Evolutionary conservation across 1,140 invertebrate species (phyloP).

Genomic region (Octopus bimaculoides): DNA sequence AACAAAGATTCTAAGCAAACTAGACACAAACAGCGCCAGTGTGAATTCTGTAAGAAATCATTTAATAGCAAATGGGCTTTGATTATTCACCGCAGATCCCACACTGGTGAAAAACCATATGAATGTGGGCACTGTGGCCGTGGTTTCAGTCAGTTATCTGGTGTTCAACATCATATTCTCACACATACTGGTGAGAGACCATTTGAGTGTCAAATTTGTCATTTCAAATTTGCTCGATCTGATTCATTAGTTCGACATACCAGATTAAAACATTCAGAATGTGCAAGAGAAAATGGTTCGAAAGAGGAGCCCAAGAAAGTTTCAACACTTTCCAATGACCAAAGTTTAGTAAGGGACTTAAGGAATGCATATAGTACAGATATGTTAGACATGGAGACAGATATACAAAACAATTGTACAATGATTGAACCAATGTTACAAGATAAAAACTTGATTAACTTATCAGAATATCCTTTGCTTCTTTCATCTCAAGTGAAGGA

Average conservation of each 20-base stretch:
- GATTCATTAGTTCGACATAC: background rate
- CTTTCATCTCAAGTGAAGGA: too few relatives aligned
- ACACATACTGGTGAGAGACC: constrained; percentile 63
- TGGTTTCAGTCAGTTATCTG: constrained; percentile 83
- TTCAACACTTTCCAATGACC: too few relatives aligned
- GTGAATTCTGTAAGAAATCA: constrained; percentile 58
- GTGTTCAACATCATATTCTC: constrained; percentile 76
- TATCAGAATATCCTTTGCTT: too few relatives aligned
- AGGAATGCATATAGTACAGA: too few relatives aligned
- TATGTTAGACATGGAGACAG: too few relatives aligned
- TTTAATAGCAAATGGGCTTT: constrained; percentile 18
- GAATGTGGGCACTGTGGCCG: constrained; percentile 86
- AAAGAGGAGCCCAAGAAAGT: too few relatives aligned
- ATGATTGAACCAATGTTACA: too few relatives aligned
- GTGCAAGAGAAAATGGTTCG: too few relatives aligned
- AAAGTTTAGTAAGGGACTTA: too few relatives aligned
- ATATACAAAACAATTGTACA: too few relatives aligned
- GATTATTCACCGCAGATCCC: constrained; percentile 80
- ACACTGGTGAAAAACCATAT: constrained; percentile 93
- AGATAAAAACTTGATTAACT: too few relatives aligned
- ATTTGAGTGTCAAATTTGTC: constrained; percentile 9
- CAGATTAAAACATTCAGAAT: background rate
- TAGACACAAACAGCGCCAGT: constrained; percentile 70
- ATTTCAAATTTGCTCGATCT: background rate
- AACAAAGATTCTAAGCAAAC: too few relatives aligned